Base-by-base conservation (phyloP, 2,888 invertebrate genomes). In the Sminthurinus aureus region DNA sequence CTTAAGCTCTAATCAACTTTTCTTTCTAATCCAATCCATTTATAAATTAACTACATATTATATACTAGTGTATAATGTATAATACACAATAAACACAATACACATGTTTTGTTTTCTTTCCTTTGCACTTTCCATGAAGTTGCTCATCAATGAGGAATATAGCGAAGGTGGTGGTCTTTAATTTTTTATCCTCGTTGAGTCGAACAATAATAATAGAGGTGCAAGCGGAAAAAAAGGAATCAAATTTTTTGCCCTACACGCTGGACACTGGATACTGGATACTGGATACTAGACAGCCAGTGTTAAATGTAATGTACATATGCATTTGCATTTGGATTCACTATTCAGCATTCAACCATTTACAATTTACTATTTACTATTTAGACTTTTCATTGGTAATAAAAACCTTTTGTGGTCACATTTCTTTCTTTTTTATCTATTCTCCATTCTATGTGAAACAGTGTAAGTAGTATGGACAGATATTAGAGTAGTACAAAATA, bases 391-490 rank as follows among this genome's bases (percentile, higher is more conserved):
- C 38, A 75, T 51, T 50, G 38, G 75, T 77, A 52, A 77, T 77
- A 51, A 77, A 77, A 77, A 77, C 11, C 75, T 75, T 75, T 77
- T 77, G 76, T 77, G 58, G 51, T 50, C 76, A 9, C 76, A 58
- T 77, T 22, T 58, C 58, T n/a, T 77, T 77, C 58, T 77, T 22
- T 20, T 22, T 20, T 77, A 38, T 38, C 38, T 38, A 1, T 38
- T 1, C 6, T 38, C 6, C 38, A 38, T 38, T 38, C 38, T 38
- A 4, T 38, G 38, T 4, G 38, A 38, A 38, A 38, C 73, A 26
- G 9, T 73, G 11, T 26, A 2, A 26, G 26, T 24, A 26, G 18
- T 24, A 12, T 0, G 24, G 0, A 9, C 73, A 15, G 18, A 58
- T 6, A 18, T 13, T 6, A 24, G 22, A 73, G 26, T 38, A 38